These are phyloP conservation scores for Theretra japonica DNA, from an alignment of 2,888 invertebrate genomes.

Conservation along the genomic window DNA sequence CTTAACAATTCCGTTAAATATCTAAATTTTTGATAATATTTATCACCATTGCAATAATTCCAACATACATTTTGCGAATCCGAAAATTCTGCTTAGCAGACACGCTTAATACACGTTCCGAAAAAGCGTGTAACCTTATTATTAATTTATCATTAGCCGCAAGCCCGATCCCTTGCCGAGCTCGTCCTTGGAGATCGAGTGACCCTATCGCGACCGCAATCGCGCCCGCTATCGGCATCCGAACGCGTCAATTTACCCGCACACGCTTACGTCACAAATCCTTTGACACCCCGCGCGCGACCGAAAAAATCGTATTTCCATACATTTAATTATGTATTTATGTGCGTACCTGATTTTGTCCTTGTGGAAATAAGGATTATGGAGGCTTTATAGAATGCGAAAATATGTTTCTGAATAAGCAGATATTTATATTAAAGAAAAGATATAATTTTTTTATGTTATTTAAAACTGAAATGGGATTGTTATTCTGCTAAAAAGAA, in stretches of 20 bases:
- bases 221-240: constrained; percentile 24
- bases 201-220: constrained; percentile 25
- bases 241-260: constrained; percentile 25
- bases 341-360: constrained; percentile 1
- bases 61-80: background rate
- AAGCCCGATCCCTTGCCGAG: constrained; percentile 20
- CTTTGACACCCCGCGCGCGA: constrained; percentile 17
- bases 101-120: background rate
- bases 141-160: constrained; percentile 22
- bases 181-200: constrained; percentile 22
- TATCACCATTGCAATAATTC: too few species aligned
- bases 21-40: too few species aligned
- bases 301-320: constrained; percentile 14
- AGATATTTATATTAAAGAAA: too few species aligned
- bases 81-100: background rate
- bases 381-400: background rate
- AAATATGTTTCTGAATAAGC: background rate
- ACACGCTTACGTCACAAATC: constrained; percentile 21
- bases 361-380: too few species aligned
- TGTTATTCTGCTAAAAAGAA: too few species aligned
- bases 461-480: too few species aligned
- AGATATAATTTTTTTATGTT: too few species aligned
- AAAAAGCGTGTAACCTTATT: constrained; percentile 21
- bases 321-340: constrained; percentile 18
- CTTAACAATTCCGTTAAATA: too few species aligned